phyloP scores from a whole-genome alignment of 2,888 invertebrate species.

The Eurytoma californica region DNA sequence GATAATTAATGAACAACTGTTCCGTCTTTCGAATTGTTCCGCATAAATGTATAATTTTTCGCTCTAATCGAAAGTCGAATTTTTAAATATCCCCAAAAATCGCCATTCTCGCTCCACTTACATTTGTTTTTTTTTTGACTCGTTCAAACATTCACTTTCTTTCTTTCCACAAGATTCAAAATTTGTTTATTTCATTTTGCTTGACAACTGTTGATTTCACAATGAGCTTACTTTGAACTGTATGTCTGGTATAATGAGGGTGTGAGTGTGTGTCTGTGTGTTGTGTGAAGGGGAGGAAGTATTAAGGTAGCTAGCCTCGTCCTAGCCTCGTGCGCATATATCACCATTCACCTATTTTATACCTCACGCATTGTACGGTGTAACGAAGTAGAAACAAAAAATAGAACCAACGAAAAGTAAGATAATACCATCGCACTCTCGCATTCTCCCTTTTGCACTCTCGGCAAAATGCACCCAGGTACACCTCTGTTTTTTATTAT shows the following conservation, averaged over 20 bases:
- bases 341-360: conserved; percentile 49
- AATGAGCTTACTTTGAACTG: conserved; percentile 15
- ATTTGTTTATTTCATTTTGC: background rate
- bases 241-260: background rate
- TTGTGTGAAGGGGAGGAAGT: conserved; percentile 50
- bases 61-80: conserved; percentile 56
- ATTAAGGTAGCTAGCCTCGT: conserved; percentile 74
- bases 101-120: conserved; percentile 14
- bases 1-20: conserved; percentile 62
- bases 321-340: conserved; percentile 72
- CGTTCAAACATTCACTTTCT: conserved; percentile 48
- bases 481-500: conserved; percentile 4
- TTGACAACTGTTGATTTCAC: conserved; percentile 28
- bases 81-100: conserved; percentile 45
- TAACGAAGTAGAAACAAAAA: conserved; percentile 6
- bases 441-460: conserved; percentile 31
- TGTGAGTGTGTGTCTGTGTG: conserved; percentile 51
- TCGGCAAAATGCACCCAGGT: conserved; percentile 27
- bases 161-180: conserved; percentile 2
- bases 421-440: conserved; percentile 18
- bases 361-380: conserved; percentile 30
- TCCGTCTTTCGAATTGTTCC: conserved; percentile 32
- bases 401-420: background rate
- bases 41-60: conserved; percentile 54
- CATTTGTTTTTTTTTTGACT: conserved; percentile 34